Conservation (phyloP, 2,888 invertebrate genomes). For the Erannis defoliaria region DNA sequence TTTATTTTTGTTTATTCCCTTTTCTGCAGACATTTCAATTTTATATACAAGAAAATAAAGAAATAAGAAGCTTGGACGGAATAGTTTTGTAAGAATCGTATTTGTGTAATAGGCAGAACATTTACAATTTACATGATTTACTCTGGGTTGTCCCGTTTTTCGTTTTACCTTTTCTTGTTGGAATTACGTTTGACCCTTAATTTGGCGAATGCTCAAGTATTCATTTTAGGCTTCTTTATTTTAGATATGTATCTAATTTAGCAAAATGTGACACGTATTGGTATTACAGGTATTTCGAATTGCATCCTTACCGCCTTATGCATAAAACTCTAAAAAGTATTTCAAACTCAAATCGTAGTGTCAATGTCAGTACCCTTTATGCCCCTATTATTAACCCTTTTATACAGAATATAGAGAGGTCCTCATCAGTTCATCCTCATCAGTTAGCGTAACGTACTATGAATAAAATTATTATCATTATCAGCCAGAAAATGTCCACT, state of each 20-base stretch:
- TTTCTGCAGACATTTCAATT: constrained; percentile 41
- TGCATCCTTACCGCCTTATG: no score
- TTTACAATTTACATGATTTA: constrained; percentile 11
- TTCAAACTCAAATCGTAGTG: no score
- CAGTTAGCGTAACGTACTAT: no score
- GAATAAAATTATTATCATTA: no score
- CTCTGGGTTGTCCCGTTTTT: constrained; percentile 3
- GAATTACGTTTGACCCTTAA: constrained; percentile 7
- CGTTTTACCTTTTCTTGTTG: constrained; percentile 27
- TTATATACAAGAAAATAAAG: constrained; percentile 36
- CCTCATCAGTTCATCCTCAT: no score
- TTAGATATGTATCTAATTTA: background rate
- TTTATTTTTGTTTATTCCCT: constrained; percentile 31
- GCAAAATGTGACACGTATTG: no score
- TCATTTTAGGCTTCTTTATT: background rate
- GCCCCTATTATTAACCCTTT: no score
- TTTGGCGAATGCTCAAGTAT: constrained; percentile 7
- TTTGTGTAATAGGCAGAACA: constrained; percentile 28
- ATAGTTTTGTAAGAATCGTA: constrained; percentile 34
- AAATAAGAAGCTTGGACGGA: constrained; percentile 40
- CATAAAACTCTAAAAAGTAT: no score
- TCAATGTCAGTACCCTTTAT: no score
- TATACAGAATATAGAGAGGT: no score
- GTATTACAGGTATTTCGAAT: no score
- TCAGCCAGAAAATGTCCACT: no score